A percentile compares a stretch with the other conserved stretches of the same genome.
Conservation (phyloP, 30 jellyfish, hydroid and myxozoan species). For the Hydra vulgaris region DNA sequence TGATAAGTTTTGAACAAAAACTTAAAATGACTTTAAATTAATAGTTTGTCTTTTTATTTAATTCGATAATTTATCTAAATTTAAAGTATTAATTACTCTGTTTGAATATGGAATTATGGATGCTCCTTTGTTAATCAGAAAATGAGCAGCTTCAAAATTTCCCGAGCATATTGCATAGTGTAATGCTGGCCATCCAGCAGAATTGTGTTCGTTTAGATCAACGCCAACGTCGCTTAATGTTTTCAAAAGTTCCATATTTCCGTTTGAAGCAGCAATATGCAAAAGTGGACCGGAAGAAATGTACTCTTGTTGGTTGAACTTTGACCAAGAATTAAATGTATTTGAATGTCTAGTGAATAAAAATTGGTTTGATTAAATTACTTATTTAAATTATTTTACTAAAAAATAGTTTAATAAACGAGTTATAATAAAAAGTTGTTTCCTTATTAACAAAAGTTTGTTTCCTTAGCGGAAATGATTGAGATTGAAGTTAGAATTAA, state of each 20-base stretch:
- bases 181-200: constrained; percentile 95
- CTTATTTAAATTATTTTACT: too few species aligned
- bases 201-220: constrained; percentile 64
- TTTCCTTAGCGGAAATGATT: not conserved
- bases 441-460: too few species aligned
- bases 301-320: not conserved
- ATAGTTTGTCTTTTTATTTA: too few species aligned
- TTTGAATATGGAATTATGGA: constrained; percentile 51
- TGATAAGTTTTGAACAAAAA: too few species aligned
- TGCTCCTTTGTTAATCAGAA: constrained; percentile 65
- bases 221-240: constrained; percentile 69
- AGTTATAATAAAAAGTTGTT: too few species aligned
- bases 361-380: too few species aligned
- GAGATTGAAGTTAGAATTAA: not conserved
- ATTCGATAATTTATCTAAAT: too few species aligned
- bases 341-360: not conserved
- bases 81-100: too few species aligned
- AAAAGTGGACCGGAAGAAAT: constrained; percentile 46
- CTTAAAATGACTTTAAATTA: too few species aligned
- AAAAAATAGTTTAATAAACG: too few species aligned
- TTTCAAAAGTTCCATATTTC: constrained; percentile 47
- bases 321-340: not conserved
- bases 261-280: constrained; percentile 89
- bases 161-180: constrained; percentile 82
- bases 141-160: constrained; percentile 72